These are phyloP conservation scores for Scaptomyza flava DNA, from an alignment of 2,888 invertebrate species.

Conservation along the genomic window DNA sequence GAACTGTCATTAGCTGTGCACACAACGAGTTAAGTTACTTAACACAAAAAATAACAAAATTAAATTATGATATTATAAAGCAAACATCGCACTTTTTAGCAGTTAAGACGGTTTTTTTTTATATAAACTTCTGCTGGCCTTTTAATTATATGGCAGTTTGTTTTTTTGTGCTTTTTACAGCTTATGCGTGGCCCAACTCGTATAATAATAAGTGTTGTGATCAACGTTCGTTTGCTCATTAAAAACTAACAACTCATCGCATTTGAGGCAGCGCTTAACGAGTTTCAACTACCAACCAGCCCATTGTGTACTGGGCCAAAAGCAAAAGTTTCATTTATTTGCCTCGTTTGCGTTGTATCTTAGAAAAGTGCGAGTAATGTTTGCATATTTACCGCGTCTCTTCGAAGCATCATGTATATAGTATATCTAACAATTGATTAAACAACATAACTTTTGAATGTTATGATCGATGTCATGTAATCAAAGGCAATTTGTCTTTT, in stretches of 20 bases:
- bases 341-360: constrained; percentile 25
- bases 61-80: constrained; percentile 52
- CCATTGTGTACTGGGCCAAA: constrained; percentile 43
- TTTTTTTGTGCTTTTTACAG: constrained; percentile 30
- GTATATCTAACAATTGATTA: constrained; percentile 65
- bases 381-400: constrained; percentile 29
- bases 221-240: constrained; percentile 53
- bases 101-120: constrained; percentile 33
- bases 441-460: constrained; percentile 59
- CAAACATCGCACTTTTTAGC: constrained; percentile 59
- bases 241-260: constrained; percentile 68
- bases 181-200: constrained; percentile 54
- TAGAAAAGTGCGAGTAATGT: constrained; percentile 49
- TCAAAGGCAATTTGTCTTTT: constrained; percentile 62
- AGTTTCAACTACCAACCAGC: constrained; percentile 45
- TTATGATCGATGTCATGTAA: constrained; percentile 68
- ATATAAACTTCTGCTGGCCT: constrained; percentile 17
- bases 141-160: constrained; percentile 54
- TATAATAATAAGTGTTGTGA: constrained; percentile 52
- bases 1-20: constrained; percentile 54
- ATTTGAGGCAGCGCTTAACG: constrained; percentile 61
- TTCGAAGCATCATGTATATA: constrained; percentile 15
- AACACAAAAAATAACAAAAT: constrained; percentile 10
- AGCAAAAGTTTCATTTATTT: constrained; percentile 58
- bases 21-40: constrained; percentile 22